Conservation (phyloP, 2,888 invertebrate genomes). For the Fabriciana adippe region DNA sequence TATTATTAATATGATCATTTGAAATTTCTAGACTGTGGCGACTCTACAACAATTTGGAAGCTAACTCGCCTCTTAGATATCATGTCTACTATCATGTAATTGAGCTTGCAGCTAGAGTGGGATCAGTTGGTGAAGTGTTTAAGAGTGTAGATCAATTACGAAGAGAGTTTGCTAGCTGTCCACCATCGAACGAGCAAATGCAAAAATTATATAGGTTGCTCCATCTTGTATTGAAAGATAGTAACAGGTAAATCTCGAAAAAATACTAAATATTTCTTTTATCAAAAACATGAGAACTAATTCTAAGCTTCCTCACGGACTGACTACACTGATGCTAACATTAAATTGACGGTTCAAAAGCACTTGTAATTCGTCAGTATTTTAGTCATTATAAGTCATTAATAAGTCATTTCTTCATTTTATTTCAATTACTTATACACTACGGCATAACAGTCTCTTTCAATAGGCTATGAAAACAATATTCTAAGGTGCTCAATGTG, state of each 20-base stretch:
- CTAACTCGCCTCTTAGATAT: conserved; percentile 91
- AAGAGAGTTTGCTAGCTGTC: conserved; percentile 89
- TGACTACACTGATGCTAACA: too few relatives aligned
- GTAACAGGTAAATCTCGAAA: conserved; percentile 85
- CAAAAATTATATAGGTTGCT: conserved; percentile 94
- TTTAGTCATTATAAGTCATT: too few relatives aligned
- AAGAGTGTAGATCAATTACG: conserved; percentile 92
- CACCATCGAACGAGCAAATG: conserved; percentile 93
- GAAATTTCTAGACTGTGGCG: conserved; percentile 88
- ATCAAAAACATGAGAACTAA: background rate
- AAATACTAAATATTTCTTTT: background rate
- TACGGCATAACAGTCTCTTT: background rate
- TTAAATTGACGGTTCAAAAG: too few relatives aligned
- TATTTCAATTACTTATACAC: background rate
- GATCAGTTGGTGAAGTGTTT: conserved; percentile 92
- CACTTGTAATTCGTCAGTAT: too few relatives aligned
- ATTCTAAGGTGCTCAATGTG: too few relatives aligned
- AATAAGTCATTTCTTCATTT: too few relatives aligned
- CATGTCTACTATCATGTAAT: conserved; percentile 96
- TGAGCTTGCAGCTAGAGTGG: conserved; percentile 93
- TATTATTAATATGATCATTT: conserved; percentile 17
- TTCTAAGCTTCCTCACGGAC: too few relatives aligned
- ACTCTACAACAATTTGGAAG: conserved; percentile 94
- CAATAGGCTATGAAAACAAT: background rate
- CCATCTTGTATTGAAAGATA: conserved; percentile 94